These are phyloP conservation scores for Microctonus hyperodae DNA, from an alignment of 2,888 invertebrate species.

Conservation along the genomic window DNA sequence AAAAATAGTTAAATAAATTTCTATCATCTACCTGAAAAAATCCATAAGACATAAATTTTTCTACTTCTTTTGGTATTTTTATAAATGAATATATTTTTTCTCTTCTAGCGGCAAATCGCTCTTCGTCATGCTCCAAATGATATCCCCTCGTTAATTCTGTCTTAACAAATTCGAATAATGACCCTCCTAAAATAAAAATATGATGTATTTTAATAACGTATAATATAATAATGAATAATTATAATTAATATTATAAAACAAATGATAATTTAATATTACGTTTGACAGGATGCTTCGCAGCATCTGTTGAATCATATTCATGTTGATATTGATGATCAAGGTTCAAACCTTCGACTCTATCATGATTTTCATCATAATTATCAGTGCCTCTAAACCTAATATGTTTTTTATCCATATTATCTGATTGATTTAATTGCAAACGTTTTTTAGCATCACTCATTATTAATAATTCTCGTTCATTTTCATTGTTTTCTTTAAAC, in stretches of 20 bases:
- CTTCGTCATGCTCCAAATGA: slow-evolving; percentile 93
- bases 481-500: slow-evolving; percentile 43
- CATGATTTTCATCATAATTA: slow-evolving; percentile 28
- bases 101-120: slow-evolving; percentile 89
- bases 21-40: slow-evolving; percentile 74
- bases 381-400: slow-evolving; percentile 44
- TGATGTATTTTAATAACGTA: too few species aligned
- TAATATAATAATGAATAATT: slow-evolving; percentile 5
- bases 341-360: slow-evolving; percentile 47
- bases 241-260: neutral
- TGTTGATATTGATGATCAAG: slow-evolving; percentile 37
- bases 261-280: slow-evolving; percentile 36
- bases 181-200: too few species aligned
- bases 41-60: slow-evolving; percentile 92
- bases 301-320: slow-evolving; percentile 32
- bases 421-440: slow-evolving; percentile 36
- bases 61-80: slow-evolving; percentile 91
- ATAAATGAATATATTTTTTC: slow-evolving; percentile 97
- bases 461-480: slow-evolving; percentile 35
- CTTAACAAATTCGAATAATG: slow-evolving; percentile 72
- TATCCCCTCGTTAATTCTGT: slow-evolving; percentile 93
- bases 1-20: too few species aligned
- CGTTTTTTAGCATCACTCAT: slow-evolving; percentile 40
- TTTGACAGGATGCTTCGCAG: slow-evolving; percentile 41
- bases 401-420: slow-evolving; percentile 43